Percentiles rank a stretch among this genome's conserved stretches.
These are phyloP conservation scores for Platerodrilus igneus DNA, from an alignment of 2,888 invertebrate genomes.

Conservation along the genomic window DNA sequence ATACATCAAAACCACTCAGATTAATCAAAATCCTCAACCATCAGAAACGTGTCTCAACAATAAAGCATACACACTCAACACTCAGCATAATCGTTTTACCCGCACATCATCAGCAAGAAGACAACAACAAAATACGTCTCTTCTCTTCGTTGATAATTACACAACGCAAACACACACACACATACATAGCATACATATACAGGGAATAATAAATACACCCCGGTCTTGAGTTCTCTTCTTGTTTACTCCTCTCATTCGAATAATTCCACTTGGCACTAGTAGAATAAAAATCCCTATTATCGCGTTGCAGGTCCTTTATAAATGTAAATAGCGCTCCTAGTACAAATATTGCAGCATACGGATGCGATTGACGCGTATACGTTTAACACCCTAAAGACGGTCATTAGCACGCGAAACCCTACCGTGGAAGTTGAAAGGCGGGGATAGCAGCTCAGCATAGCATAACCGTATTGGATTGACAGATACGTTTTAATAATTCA, in stretches of 20 bases:
- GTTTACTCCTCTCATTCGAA: slow-evolving; percentile 38
- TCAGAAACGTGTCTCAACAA: slow-evolving; percentile 25
- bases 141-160: slow-evolving; percentile 40
- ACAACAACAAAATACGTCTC: slow-evolving; percentile 41
- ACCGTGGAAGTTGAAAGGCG: too few species aligned
- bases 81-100: slow-evolving; percentile 34
- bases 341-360: slow-evolving; percentile 39
- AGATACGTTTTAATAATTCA: too few species aligned
- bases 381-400: slow-evolving; percentile 29
- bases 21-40: slow-evolving; percentile 34
- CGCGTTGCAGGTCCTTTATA: slow-evolving; percentile 37
- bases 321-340: slow-evolving; percentile 39
- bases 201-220: too few species aligned
- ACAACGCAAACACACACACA: too few species aligned
- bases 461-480: too few species aligned
- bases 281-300: slow-evolving; percentile 44
- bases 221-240: slow-evolving; percentile 28
- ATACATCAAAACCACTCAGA: slow-evolving; percentile 32
- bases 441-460: too few species aligned
- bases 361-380: slow-evolving; percentile 32
- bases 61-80: too few species aligned
- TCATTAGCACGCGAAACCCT: slow-evolving; percentile 34
- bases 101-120: slow-evolving; percentile 42
- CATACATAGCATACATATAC: too few species aligned
- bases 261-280: slow-evolving; percentile 43